These are phyloP conservation scores for Desmophyllum pertusum DNA, from an alignment of 92 coral and sea anemone species.

Conservation along the genomic window DNA sequence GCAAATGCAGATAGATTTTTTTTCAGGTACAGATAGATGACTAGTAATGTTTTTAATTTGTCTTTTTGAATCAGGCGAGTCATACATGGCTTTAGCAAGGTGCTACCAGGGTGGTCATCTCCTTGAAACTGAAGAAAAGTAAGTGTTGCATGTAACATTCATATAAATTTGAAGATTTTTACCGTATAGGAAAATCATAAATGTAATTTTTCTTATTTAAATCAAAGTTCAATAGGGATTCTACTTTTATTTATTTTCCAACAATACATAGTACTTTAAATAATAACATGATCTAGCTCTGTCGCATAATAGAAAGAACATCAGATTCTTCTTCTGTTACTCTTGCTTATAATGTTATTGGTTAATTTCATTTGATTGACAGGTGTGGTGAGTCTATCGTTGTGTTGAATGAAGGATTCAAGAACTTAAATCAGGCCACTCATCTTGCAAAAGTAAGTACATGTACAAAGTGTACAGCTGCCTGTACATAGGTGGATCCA, in stretches of 20 bases:
- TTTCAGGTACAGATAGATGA: no score
- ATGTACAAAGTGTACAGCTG: not conserved
- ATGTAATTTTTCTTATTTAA: no score
- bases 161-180: no score
- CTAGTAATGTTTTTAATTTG: no score
- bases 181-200: no score
- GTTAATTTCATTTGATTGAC: not conserved
- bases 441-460: slow-evolving; percentile 74
- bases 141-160: not conserved
- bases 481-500: no score
- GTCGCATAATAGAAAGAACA: no score
- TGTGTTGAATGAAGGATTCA: slow-evolving; percentile 64
- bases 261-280: no score
- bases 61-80: slow-evolving; percentile 60
- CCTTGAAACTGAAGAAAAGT: slow-evolving; percentile 90
- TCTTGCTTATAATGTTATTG: not conserved
- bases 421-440: slow-evolving; percentile 62
- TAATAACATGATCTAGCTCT: no score
- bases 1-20: no score
- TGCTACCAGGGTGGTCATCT: slow-evolving; percentile 90
- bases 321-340: no score
- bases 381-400: slow-evolving; percentile 89
- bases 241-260: not conserved
- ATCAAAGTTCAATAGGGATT: not conserved
- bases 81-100: slow-evolving; percentile 83